Base-by-base conservation (phyloP, 2,113 vertebrate species). In the Zapus hudsonius region DNA sequence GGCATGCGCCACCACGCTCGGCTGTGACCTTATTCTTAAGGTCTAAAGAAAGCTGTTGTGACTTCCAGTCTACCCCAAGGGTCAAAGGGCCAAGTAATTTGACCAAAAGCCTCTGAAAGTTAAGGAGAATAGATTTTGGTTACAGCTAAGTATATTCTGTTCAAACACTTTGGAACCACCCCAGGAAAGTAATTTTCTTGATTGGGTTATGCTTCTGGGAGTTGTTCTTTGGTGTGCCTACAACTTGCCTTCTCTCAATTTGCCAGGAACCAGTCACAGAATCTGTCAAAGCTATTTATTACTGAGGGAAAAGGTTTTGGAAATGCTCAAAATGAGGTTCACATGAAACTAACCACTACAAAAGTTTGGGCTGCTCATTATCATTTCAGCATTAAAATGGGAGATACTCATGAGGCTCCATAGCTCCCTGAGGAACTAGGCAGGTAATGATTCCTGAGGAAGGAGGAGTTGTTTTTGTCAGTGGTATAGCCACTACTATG, bases 171-270 rank as follows among this genome's bases (percentile, higher is more conserved):
- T 36, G 27, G 25, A 89, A 27, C 64, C 87, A 36, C 69, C 47
- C 59, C 31, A 90, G 27, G 52, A 61, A 31, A 87, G 73, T 74
- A 22, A 67, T 87, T 74, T 36, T 87, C 66, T 84, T 94, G 42
- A 73, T 88, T 94, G 79, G 80, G 33, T 81, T 47, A 64, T 85
- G 36, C 33, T 81, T 80, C 73, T 72, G 44, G 61, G 2, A 84
- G 29, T 59, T 84, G 61, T 69, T 10, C 29, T 78, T 92, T 94
- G 57, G 38, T 87, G 23, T 90, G 38, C n/a, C 31, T 29, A 22
- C 2, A 52, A 61, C 64, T 89, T 87, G n/a, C 11, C 42, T 61
- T 76, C 73, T 90, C 59, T 33, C 66, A 80, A 78, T 87, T 69
- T 61, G 2, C 47, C 52, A 67, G 17, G 81, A 42, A 85, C 59